These are phyloP conservation scores for Hoplodrina ambigua DNA, from an alignment of 2,888 invertebrate genomes.

Conservation along the genomic window DNA sequence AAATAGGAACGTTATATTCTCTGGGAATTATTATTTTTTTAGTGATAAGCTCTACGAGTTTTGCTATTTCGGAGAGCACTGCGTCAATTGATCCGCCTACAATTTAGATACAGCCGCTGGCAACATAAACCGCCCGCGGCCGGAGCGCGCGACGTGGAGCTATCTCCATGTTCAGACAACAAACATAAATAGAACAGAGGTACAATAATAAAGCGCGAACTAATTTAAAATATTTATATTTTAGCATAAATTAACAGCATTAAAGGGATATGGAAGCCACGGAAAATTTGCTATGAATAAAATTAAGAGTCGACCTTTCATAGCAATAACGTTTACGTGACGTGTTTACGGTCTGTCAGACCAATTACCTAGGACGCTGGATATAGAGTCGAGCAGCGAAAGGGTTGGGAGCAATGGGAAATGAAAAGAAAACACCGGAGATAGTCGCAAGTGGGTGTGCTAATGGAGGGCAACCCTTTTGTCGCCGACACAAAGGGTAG, in stretches of 20 bases:
- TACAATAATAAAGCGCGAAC: conserved; percentile 17
- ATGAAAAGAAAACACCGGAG: conserved; percentile 77
- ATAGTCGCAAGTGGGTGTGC: conserved; percentile 65
- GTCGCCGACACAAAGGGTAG: conserved; percentile 55
- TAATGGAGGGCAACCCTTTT: conserved; percentile 70
- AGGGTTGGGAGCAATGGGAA: conserved; percentile 60
- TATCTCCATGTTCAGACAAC: conserved; percentile 26
- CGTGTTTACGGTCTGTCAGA: conserved; percentile 60
- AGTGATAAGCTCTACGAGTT: too few relatives aligned
- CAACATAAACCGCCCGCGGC: conserved; percentile 20
- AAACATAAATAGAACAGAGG: conserved; percentile 17
- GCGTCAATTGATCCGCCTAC: conserved; percentile 22
- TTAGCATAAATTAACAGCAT: conserved; percentile 46
- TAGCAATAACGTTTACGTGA: conserved; percentile 56
- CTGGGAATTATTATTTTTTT: not conserved
- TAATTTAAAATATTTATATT: conserved; percentile 47
- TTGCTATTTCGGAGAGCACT: not conserved
- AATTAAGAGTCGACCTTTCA: conserved; percentile 52
- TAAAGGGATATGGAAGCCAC: conserved; percentile 33
- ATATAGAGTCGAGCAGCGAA: conserved; percentile 37
- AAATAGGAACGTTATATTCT: not conserved
- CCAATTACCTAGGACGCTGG: conserved; percentile 53
- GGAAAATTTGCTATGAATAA: conserved; percentile 53
- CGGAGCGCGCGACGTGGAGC: not conserved
- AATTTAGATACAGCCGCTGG: conserved; percentile 14